Evolutionary conservation across 2,888 invertebrate genomes (phyloP), one percentile per base, ranked within the genome.

Genomic region (Loripinus fragilis): DNA sequence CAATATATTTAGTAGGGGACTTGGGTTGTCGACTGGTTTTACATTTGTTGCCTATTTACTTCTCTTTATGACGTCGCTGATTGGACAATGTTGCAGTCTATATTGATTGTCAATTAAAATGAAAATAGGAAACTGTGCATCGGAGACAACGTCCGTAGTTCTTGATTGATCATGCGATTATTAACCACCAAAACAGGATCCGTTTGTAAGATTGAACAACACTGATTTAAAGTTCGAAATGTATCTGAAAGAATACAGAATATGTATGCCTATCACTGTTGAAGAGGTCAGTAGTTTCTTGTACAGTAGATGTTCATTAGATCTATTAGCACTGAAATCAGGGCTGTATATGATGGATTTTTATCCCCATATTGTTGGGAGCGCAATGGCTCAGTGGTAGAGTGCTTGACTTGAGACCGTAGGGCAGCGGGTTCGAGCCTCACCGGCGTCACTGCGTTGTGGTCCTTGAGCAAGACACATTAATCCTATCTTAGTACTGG

Each of bases 261-360:
- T 98, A 93, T 97, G 97, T 91, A 98, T 98, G 97, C 98, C 98
- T 17, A 95, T 98, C 90, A 96, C 97, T 1, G 97, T 97, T 2
- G 97, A 97, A 93, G 98, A 98, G 96, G 98, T 98, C 95, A 93
- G 86, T 71, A 38, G 71, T 38, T 38, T 38, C 38, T 38, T n/a
- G n/a, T n/a, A n/a, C n/a, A n/a, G n/a, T n/a, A n/a, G n/a, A n/a
- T n/a, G n/a, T n/a, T n/a, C n/a, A n/a, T n/a, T n/a, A n/a, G n/a
- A n/a, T n/a, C n/a, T n/a, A n/a, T n/a, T n/a, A n/a, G n/a, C n/a
- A n/a, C n/a, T n/a, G n/a, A n/a, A n/a, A n/a, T n/a, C n/a, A n/a
- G n/a, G n/a, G n/a, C n/a, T n/a, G n/a, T n/a, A n/a, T n/a, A n/a
- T n/a, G n/a, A n/a, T n/a, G n/a, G n/a, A n/a, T n/a, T n/a, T n/a